Percentiles rank a stretch among this genome's conserved stretches.
Evolutionary conservation across 2,113 vertebrate genomes (phyloP).

Genomic region (Microcebus ravelobensis): DNA sequence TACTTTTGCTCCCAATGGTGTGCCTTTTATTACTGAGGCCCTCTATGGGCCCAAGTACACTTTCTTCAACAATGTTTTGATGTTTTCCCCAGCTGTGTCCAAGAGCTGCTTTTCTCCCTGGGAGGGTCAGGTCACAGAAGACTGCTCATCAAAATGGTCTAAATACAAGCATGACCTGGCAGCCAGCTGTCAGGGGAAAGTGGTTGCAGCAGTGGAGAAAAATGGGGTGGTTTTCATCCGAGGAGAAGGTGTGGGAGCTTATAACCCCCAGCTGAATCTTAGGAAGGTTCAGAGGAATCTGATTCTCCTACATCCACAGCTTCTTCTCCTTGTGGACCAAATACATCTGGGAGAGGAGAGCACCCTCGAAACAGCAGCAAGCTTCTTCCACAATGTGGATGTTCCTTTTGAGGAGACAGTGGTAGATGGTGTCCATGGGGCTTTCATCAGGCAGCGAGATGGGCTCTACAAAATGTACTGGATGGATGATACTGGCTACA

Average conservation of each 20-base stretch:
- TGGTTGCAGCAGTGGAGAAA: constrained; percentile 90
- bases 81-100: constrained; percentile 91
- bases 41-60: constrained; percentile 98
- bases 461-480: constrained; percentile 97
- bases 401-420: constrained; percentile 90
- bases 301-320: constrained; percentile 95
- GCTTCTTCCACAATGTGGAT: constrained; percentile 98
- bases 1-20: constrained; percentile 95
- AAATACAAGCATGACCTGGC: constrained; percentile 95
- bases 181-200: constrained; percentile 91
- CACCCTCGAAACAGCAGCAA: constrained; percentile 87
- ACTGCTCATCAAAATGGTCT: constrained; percentile 97
- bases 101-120: constrained; percentile 95
- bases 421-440: constrained; percentile 91
- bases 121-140: constrained; percentile 97
- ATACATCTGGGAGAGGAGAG: constrained; percentile 92
- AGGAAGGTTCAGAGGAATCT: constrained; percentile 93
- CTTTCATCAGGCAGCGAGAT: constrained; percentile 89
- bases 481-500: constrained; percentile 96
- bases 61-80: constrained; percentile 94
- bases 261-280: constrained; percentile 91
- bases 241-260: constrained; percentile 93
- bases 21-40: constrained; percentile 97
- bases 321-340: constrained; percentile 95
- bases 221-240: constrained; percentile 94